A percentile compares a stretch with the other conserved stretches of the same genome.
phyloP scores from a whole-genome alignment of 1,140 invertebrate species.

The Aphelenchoides besseyi region DNA sequence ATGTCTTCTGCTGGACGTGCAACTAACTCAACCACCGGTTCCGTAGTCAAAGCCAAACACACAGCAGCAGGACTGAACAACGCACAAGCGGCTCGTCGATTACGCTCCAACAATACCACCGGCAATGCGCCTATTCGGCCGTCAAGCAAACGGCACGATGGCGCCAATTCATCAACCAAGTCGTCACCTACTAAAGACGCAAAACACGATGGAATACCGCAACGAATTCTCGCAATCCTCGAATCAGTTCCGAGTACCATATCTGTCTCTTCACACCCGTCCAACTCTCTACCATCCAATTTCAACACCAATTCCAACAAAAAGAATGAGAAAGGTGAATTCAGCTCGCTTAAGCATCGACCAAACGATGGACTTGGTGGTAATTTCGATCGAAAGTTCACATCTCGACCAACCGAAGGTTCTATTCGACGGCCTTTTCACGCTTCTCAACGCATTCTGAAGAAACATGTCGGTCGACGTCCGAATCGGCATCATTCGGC shows the following conservation, averaged over 20 bases:
- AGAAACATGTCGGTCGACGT: neutral
- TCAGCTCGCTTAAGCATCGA: neutral
- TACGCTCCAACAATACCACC: conserved; percentile 8
- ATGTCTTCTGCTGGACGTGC: conserved; percentile 10
- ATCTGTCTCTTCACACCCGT: conserved; percentile 9
- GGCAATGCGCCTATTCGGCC: neutral
- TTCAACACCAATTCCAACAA: neutral
- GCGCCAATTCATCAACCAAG: neutral
- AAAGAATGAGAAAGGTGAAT: neutral
- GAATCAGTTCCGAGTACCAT: conserved; percentile 5
- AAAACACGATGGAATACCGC: neutral
- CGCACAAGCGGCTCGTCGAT: neutral
- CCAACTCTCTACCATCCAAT: conserved; percentile 5
- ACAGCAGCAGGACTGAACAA: neutral
- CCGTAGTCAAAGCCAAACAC: conserved; percentile 2
- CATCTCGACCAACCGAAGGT: neutral
- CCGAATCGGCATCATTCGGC: neutral
- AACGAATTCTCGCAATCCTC: conserved; percentile 4
- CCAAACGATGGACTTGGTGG: neutral
- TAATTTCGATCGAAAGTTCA: neutral
- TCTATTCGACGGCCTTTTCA: neutral
- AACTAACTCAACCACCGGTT: neutral
- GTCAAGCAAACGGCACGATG: neutral
- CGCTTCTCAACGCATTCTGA: neutral
- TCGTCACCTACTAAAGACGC: neutral